phyloP scores from a whole-genome alignment of 2,888 invertebrate species.

The Chalcosyrphus nemorum region DNA sequence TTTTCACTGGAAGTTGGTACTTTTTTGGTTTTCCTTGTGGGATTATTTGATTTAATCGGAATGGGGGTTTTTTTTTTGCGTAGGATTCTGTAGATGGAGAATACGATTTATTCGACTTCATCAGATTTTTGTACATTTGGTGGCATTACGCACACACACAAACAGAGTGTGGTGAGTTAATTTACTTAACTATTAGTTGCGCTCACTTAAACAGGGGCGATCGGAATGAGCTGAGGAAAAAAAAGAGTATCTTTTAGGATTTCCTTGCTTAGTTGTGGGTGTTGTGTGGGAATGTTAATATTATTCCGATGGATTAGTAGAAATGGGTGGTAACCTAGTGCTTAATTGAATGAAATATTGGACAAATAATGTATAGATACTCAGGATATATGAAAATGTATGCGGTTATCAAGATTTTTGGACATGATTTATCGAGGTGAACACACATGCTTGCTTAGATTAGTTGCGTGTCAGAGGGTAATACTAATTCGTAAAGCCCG shows the following conservation, averaged over 20 bases:
- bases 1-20: conserved; percentile 37
- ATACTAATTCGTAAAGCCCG: too few species aligned
- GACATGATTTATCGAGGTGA: not conserved
- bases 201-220: conserved; percentile 51
- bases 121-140: conserved; percentile 39
- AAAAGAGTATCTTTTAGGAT: not conserved
- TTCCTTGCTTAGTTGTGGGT: too few species aligned
- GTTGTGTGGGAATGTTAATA: not conserved
- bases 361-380: not conserved
- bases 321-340: conserved; percentile 25
- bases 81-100: not conserved
- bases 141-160: conserved; percentile 11
- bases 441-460: not conserved
- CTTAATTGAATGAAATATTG: conserved; percentile 32
- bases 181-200: conserved; percentile 54
- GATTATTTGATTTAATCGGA: conserved; percentile 34
- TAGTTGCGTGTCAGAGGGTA: not conserved
- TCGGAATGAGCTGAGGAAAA: not conserved
- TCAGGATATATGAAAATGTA: not conserved
- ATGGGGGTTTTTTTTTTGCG: not conserved
- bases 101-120: conserved; percentile 46
- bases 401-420: not conserved
- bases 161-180: conserved; percentile 22
- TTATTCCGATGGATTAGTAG: conserved; percentile 22
- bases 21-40: conserved; percentile 18